Base-by-base conservation (phyloP, 2,888 invertebrate species). In the Biston stratarius region DNA sequence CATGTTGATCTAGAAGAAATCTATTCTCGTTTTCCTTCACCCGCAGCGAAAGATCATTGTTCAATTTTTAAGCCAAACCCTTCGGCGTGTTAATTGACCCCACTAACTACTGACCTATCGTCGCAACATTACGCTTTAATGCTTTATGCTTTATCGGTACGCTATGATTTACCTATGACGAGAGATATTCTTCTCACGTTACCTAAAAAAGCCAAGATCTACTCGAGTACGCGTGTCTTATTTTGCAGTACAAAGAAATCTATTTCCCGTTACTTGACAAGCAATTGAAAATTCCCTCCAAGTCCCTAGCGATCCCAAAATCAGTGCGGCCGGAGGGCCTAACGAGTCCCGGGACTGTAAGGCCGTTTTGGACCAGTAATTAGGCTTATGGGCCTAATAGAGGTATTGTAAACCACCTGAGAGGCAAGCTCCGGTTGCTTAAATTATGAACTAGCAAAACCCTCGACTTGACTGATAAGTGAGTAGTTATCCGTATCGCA, bases 321-420 rank as follows among this genome's bases (percentile, higher is more conserved):
- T 74, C 68, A 70, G 73, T 61, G 48, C 61, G 70, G 73, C 70
- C 71, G 66, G 74, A 69, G 73, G 73, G 74, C 78, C 76, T 87
- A 86, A 87, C 86, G 85, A 87, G 83, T 74, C 75, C 72, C 66
- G 82, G 77, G 82, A 77, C 75, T 75, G 78, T 71, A 69, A 78
- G 77, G 79, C 73, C 77, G 78, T 82, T 84, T 80, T 75, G 81
- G 77, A 76, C 74, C 78, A 75, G 84, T 87, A 85, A 90, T 90
- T 88, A 89, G 79, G 77, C 80, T 87, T 88, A 88, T 86, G 83
- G 83, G 82, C 74, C 70, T 87, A 85, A 85, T 84, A 83, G 82
- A 81, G 84, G 81, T 80, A 79, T 80, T 77, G 75, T 75, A 73
- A 24, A 75, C 78, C 81, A 82, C 81, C 80, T 84, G 82, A 80